Percentiles rank a stretch among this genome's conserved stretches.
Evolutionary conservation across 2,113 vertebrate species (phyloP).

Genomic region (Esox niger): DNA sequence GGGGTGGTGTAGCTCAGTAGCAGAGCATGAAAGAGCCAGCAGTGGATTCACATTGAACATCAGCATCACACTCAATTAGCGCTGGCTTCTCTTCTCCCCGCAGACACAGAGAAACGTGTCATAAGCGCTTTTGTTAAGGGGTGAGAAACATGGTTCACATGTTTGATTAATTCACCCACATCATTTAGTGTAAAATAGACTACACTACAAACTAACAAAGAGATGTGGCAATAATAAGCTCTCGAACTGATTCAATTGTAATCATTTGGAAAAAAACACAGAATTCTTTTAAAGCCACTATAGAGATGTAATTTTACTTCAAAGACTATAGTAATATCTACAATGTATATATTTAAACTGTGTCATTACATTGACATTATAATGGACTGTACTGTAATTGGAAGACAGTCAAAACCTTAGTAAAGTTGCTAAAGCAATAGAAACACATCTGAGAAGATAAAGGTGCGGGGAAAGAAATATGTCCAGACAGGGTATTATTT

Average conservation of each 20-base stretch:
- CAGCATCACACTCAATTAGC: slow-evolving; percentile 38
- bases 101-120: slow-evolving; percentile 31
- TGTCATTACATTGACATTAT: no score
- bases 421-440: no score
- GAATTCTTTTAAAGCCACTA: no score
- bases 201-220: neutral
- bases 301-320: no score
- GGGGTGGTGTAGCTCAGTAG: neutral
- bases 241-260: neutral
- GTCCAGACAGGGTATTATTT: neutral
- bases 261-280: no score
- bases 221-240: slow-evolving; percentile 30
- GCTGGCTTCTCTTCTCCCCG: slow-evolving; percentile 5
- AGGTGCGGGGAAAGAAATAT: no score
- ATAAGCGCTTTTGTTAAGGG: slow-evolving; percentile 43
- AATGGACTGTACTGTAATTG: no score
- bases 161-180: slow-evolving; percentile 36
- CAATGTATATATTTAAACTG: no score
- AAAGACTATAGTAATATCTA: no score
- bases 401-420: no score
- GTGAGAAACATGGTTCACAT: slow-evolving; percentile 9
- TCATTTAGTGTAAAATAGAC: slow-evolving; percentile 15
- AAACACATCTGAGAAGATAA: no score
- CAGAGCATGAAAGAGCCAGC: slow-evolving; percentile 44
- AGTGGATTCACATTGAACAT: slow-evolving; percentile 18